Percentiles rank a stretch among this genome's conserved stretches.
These are phyloP conservation scores for Pteria penguin DNA, from an alignment of 2,888 invertebrate genomes.

Conservation along the genomic window DNA sequence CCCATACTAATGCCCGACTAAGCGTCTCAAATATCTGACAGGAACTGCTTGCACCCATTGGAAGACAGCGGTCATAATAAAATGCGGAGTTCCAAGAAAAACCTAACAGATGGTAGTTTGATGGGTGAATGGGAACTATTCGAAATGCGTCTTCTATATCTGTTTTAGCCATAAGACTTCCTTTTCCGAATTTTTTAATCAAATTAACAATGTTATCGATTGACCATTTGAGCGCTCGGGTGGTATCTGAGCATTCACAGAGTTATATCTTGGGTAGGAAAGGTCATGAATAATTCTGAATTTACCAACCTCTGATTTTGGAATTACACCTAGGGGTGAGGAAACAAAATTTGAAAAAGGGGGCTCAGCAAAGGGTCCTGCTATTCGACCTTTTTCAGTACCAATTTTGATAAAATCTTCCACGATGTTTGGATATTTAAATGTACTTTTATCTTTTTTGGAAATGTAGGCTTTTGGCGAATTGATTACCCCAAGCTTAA, in stretches of 20 bases:
- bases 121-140: constrained; percentile 27
- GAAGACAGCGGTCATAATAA: constrained; percentile 10
- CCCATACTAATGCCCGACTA: constrained; percentile 6
- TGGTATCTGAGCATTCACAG: constrained; percentile 15
- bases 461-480: neutral
- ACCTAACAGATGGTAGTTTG: neutral
- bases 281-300: constrained; percentile 33
- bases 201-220: neutral
- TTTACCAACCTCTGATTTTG: constrained; percentile 8
- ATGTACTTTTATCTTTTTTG: constrained; percentile 26
- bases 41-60: constrained; percentile 4
- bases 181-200: neutral
- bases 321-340: constrained; percentile 16
- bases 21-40: constrained; percentile 10
- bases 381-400: constrained; percentile 12
- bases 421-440: neutral
- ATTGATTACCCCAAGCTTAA: constrained; percentile 2
- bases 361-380: constrained; percentile 25
- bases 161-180: constrained; percentile 1
- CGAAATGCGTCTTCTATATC: constrained; percentile 23
- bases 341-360: constrained; percentile 23
- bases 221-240: neutral
- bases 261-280: constrained; percentile 10
- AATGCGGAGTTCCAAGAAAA: neutral
- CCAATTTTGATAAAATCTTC: constrained; percentile 15